Conservation (phyloP, 2,113 vertebrate species). For the Nannospalax galili region DNA sequence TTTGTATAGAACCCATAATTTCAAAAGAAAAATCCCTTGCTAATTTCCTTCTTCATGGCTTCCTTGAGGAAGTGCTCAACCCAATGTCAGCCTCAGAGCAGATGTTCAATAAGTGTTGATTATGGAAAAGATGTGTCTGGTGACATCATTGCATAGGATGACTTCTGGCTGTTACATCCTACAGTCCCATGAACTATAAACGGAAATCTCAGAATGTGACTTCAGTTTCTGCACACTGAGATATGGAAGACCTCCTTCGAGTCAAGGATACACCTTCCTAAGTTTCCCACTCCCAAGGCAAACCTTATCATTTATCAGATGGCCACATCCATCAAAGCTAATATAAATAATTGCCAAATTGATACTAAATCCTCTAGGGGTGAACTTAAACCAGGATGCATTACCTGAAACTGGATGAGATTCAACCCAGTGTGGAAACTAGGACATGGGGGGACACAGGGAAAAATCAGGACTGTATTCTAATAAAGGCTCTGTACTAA, state of each 20-base stretch:
- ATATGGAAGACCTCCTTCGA: not conserved
- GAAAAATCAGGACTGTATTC: not conserved
- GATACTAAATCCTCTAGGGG: not conserved
- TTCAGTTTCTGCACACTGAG: not conserved
- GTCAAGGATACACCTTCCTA: not conserved
- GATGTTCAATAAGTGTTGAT: too few relatives aligned
- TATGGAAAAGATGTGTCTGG: not conserved
- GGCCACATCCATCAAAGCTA: not conserved
- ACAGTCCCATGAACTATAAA: not conserved
- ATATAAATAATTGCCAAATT: not conserved
- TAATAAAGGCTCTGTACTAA: not conserved
- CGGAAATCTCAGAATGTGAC: not conserved
- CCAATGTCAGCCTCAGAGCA: not conserved
- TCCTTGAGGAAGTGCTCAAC: not conserved
- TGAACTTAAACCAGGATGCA: not conserved
- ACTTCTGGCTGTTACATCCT: not conserved
- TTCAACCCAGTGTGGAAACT: not conserved
- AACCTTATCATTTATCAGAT: not conserved
- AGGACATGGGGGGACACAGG: fast-evolving
- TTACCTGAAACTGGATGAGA: not conserved
- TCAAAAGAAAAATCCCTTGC: not conserved
- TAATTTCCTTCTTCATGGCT: not conserved
- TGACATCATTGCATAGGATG: not conserved
- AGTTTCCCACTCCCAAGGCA: not conserved
- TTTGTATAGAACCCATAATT: not conserved